These are phyloP conservation scores for Bovichtus diacanthus DNA, from an alignment of 2,797 vertebrate genomes.

Conservation along the genomic window DNA sequence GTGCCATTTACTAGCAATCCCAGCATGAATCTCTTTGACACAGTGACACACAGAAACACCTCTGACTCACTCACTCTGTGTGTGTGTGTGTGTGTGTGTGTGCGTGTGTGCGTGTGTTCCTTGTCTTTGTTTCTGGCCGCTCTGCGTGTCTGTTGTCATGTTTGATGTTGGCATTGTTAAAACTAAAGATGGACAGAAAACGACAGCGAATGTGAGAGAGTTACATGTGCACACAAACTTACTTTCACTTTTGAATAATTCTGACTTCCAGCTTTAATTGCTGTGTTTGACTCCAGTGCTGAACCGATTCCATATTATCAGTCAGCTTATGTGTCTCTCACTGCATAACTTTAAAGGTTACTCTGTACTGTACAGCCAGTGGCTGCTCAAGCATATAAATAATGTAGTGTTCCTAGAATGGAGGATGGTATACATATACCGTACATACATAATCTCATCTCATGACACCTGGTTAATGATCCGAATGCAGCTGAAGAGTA, in stretches of 20 bases:
- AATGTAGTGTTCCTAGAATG: slow-evolving; percentile 48
- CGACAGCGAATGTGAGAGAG: slow-evolving; percentile 1
- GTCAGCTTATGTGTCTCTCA: slow-evolving; percentile 23
- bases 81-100: slow-evolving; percentile 11
- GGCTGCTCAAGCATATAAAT: slow-evolving; percentile 58
- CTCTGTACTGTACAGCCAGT: slow-evolving; percentile 14
- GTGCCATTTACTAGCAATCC: slow-evolving; percentile 52
- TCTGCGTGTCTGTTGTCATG: slow-evolving; percentile 4
- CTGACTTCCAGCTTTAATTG: slow-evolving; percentile 25
- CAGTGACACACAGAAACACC: slow-evolving; percentile 70
- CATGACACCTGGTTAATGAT: slow-evolving; percentile 40
- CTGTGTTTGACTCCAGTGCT: slow-evolving; percentile 28
- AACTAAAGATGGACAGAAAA: slow-evolving; percentile 12
- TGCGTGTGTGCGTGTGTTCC: slow-evolving; percentile 14
- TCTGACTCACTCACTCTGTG: slow-evolving; percentile 57
- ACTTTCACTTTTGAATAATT: slow-evolving; percentile 35
- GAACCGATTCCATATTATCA: slow-evolving; percentile 14
- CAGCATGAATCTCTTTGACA: slow-evolving; percentile 69
- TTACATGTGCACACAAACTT: slow-evolving; percentile 7
- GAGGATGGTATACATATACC: slow-evolving; percentile 18
- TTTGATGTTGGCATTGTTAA: slow-evolving; percentile 33
- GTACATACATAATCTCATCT: slow-evolving; percentile 32
- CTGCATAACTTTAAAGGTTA: slow-evolving; percentile 39
- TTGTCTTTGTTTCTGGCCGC: not conserved
- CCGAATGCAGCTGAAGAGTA: slow-evolving; percentile 19